A percentile compares a stretch with the other conserved stretches of the same genome.
phyloP scores from a whole-genome alignment of 2,113 vertebrate genomes.

The Oryzias curvinotus region DNA sequence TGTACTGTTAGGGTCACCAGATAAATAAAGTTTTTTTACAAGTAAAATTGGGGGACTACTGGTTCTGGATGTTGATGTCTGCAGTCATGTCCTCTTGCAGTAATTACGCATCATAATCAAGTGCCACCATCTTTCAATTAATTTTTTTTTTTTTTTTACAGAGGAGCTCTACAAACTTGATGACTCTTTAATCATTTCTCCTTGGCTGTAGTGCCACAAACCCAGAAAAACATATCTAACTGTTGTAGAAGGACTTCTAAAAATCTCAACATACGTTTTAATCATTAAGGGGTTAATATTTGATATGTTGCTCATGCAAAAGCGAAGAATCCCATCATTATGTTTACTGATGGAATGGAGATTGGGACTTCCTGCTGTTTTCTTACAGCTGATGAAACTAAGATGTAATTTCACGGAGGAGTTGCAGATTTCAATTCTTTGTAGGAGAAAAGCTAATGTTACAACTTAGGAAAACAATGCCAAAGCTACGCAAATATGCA shows the following conservation, averaged over 20 bases:
- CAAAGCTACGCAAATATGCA: too few species aligned
- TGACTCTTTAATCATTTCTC: background rate
- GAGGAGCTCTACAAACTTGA: too few species aligned
- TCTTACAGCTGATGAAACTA: constrained; percentile 62
- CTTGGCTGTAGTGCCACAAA: background rate
- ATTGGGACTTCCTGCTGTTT: constrained; percentile 17
- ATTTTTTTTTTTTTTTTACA: too few species aligned
- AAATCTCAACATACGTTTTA: constrained; percentile 7
- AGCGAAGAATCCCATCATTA: constrained; percentile 29
- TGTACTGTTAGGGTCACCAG: too few species aligned
- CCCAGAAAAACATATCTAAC: background rate
- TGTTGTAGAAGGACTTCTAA: constrained; percentile 3
- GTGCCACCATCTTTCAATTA: too few species aligned
- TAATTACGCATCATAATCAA: too few species aligned
- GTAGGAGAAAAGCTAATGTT: background rate
- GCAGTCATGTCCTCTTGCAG: too few species aligned
- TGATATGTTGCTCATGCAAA: constrained; percentile 31
- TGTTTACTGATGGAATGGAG: constrained; percentile 26
- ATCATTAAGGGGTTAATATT: constrained; percentile 11
- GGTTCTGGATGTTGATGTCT: too few species aligned
- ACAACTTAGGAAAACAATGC: constrained; percentile 1
- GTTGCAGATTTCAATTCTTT: background rate
- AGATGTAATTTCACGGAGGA: constrained; percentile 42
- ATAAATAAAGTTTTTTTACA: too few species aligned
- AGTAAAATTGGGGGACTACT: too few species aligned